Percentiles rank a stretch among this genome's conserved stretches.
Evolutionary conservation across 2,113 vertebrate genomes (phyloP).

Genomic region (Phylloscopus trochiloides): DNA sequence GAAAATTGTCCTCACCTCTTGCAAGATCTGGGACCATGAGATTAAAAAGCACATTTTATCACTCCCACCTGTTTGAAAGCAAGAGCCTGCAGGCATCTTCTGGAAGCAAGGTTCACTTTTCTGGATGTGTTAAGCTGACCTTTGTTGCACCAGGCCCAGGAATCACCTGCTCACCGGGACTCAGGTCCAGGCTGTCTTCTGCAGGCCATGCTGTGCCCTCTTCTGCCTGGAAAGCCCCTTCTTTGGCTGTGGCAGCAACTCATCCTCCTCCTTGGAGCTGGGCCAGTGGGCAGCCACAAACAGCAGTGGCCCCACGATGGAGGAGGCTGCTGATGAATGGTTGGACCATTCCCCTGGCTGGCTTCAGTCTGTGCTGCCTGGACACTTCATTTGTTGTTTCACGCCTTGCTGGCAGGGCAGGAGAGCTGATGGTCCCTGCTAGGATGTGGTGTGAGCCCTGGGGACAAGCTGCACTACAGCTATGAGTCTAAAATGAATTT

Average conservation of each 20-base stretch:
- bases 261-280: neutral
- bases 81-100: neutral
- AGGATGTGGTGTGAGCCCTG: neutral
- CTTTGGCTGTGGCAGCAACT: accelerated
- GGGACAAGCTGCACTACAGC: neutral
- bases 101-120: neutral
- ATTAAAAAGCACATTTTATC: neutral
- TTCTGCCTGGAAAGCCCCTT: neutral
- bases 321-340: neutral
- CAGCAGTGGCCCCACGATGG: neutral
- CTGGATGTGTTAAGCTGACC: neutral
- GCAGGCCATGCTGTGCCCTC: accelerated
- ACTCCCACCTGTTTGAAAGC: neutral
- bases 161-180: accelerated
- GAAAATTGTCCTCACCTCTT: neutral
- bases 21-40: neutral
- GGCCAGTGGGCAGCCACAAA: neutral
- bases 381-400: neutral
- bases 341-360: neutral
- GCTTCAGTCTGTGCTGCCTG: neutral
- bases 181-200: neutral
- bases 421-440: neutral
- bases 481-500: accelerated
- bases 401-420: neutral
- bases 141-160: neutral